phyloP scores from a whole-genome alignment of 2,888 invertebrate genomes.

The Watsonalla binaria region DNA sequence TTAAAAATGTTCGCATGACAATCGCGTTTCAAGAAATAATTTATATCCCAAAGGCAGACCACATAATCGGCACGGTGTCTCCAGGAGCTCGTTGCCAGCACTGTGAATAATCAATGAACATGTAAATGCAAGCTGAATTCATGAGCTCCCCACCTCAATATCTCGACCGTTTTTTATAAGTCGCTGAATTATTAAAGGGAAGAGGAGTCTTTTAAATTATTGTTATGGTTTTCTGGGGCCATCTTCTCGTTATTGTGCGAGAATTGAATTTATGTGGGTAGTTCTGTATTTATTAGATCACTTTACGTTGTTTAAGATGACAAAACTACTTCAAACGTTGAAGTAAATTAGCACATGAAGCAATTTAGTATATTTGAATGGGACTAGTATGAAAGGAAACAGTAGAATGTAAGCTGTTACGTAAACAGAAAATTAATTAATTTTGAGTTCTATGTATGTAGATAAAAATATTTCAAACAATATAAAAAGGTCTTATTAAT shows the following conservation, averaged over 20 bases:
- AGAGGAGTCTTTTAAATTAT: conserved; percentile 57
- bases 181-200: conserved; percentile 59
- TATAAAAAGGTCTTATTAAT: no score
- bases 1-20: background rate
- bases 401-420: no score
- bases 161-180: conserved; percentile 58
- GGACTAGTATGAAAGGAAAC: no score
- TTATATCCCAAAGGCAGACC: background rate
- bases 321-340: no score
- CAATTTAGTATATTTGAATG: no score
- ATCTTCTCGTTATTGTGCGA: conserved; percentile 29
- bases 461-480: no score
- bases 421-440: no score
- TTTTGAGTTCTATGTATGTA: no score
- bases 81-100: conserved; percentile 7
- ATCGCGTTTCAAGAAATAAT: background rate
- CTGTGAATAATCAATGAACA: conserved; percentile 60
- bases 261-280: conserved; percentile 1
- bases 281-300: no score
- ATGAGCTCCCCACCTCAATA: conserved; percentile 43
- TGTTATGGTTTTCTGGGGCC: conserved; percentile 42
- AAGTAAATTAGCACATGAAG: no score
- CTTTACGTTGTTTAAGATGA: no score
- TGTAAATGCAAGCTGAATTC: conserved; percentile 59
- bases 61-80: conserved; percentile 10